These are phyloP conservation scores for Oreochromis spilurus DNA, from an alignment of 2,113 vertebrate species.

Conservation along the genomic window DNA sequence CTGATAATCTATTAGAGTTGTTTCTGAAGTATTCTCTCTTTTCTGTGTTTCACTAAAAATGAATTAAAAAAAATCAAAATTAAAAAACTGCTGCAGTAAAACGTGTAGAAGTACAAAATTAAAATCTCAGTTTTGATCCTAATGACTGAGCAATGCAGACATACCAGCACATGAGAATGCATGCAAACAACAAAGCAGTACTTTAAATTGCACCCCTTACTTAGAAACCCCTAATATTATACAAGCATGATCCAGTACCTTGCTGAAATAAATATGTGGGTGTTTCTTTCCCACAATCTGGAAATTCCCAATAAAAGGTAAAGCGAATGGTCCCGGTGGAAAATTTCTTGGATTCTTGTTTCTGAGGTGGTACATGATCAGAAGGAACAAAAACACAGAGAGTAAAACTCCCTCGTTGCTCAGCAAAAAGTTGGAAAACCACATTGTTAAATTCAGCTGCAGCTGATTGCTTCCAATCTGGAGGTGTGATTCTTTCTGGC, in stretches of 20 bases:
- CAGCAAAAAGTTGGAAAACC: conserved; percentile 42
- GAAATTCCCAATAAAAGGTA: conserved; percentile 72
- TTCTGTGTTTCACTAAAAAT: too few species aligned
- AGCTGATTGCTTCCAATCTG: fast-evolving
- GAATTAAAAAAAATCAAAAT: too few species aligned
- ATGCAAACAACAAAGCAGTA: too few species aligned
- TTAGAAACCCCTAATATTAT: too few species aligned
- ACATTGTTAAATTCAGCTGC: conserved; percentile 26
- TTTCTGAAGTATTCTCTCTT: too few species aligned
- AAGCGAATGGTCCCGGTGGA: conserved; percentile 66
- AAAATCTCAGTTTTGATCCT: neutral
- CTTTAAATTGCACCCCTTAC: too few species aligned
- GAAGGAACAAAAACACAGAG: conserved; percentile 59
- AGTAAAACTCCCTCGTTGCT: conserved; percentile 58
- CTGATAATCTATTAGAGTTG: too few species aligned
- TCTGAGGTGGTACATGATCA: conserved; percentile 64
- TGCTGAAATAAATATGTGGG: conserved; percentile 52
- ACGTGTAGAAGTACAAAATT: too few species aligned
- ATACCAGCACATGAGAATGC: too few species aligned
- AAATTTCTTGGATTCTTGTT: conserved; percentile 62
- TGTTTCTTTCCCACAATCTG: conserved; percentile 44
- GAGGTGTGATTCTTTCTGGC: neutral
- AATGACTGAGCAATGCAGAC: too few species aligned
- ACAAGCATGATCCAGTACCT: conserved; percentile 12
- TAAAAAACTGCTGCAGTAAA: too few species aligned